phyloP scores from a whole-genome alignment of 2,113 vertebrate genomes.

The Boulengeromyrus knoepffleri region DNA sequence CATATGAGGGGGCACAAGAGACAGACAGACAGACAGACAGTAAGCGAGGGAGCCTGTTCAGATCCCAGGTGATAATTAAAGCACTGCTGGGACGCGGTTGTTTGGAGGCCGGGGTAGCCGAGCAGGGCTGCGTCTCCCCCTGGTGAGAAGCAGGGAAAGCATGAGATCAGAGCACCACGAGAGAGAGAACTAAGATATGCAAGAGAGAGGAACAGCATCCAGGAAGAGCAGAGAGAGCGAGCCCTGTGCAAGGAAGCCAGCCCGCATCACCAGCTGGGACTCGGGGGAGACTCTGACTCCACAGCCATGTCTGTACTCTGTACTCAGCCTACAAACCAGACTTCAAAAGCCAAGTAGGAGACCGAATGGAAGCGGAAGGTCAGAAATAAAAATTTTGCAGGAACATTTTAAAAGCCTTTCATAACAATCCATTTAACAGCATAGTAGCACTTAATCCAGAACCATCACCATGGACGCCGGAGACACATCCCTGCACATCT shows the following conservation, averaged over 20 bases:
- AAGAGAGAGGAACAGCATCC: neutral
- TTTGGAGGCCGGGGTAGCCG: neutral
- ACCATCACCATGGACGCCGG: neutral
- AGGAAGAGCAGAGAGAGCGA: neutral
- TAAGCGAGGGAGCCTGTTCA: neutral
- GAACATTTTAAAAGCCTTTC: neutral
- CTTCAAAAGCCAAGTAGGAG: neutral
- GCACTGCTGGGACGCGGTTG: neutral
- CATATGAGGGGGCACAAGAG: neutral
- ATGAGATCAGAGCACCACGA: neutral
- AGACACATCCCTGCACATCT: neutral
- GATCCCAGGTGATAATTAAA: constrained; percentile 27
- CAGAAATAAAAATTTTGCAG: neutral
- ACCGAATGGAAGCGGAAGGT: neutral
- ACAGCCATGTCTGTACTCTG: neutral
- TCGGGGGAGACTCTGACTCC: neutral
- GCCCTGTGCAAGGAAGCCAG: neutral
- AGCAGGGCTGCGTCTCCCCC: neutral
- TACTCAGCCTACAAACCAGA: neutral
- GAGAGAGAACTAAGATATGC: neutral
- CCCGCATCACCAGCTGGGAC: neutral
- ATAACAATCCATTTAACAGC: neutral
- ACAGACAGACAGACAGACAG: neutral
- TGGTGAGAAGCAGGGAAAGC: neutral
- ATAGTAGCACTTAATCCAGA: neutral